Evolutionary conservation across 2,113 vertebrate genomes (phyloP).

Genomic region (Sula dactylatra): DNA sequence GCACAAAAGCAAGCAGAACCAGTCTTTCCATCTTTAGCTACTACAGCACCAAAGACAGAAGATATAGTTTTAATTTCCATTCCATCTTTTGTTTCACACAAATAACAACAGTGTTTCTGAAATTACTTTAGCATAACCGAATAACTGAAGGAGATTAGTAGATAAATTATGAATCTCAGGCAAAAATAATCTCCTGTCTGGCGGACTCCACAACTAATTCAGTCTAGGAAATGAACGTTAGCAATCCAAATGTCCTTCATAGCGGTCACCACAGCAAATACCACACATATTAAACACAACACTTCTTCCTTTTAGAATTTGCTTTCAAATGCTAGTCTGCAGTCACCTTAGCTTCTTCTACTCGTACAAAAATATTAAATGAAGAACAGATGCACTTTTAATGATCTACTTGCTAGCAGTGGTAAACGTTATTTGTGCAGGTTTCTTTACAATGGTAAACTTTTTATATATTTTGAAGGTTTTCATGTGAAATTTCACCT

Average conservation of each 20-base stretch:
- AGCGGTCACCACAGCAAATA: not conserved
- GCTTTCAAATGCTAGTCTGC: not conserved
- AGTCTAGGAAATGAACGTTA: not conserved
- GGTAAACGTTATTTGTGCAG: not conserved
- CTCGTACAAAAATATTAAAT: not conserved
- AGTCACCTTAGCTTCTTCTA: not conserved
- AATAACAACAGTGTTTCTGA: not conserved
- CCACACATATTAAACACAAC: not conserved
- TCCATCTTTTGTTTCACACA: not conserved
- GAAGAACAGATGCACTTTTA: not conserved
- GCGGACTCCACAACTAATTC: not conserved
- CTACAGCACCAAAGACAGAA: not conserved
- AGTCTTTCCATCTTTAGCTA: not conserved
- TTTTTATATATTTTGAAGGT: not conserved
- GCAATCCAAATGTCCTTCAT: not conserved
- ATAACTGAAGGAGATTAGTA: constrained; percentile 27
- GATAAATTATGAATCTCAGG: not conserved
- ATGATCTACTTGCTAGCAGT: not conserved
- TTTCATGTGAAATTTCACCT: not conserved
- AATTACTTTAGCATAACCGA: not conserved
- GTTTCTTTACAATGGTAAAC: not conserved
- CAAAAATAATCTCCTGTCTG: constrained; percentile 12
- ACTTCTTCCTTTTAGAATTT: not conserved
- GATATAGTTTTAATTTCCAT: not conserved
- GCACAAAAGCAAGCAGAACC: not conserved